Percentiles rank a stretch among this genome's conserved stretches.
Evolutionary conservation across 2,113 vertebrate species (phyloP).

Genomic region (Natator depressus): DNA sequence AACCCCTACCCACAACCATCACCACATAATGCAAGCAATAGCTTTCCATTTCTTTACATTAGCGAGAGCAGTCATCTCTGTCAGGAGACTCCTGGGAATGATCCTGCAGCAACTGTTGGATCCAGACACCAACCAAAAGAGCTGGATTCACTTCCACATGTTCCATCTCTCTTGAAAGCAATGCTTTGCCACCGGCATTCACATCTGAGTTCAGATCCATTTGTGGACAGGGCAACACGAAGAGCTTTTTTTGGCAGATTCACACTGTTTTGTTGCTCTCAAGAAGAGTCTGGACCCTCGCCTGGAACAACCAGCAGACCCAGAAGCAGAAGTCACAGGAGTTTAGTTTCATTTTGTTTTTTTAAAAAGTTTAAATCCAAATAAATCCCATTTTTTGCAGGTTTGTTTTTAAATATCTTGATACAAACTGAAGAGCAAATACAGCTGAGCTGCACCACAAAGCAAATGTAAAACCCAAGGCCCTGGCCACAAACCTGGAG

Average conservation of each 20-base stretch:
- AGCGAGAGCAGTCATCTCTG: conserved; percentile 33
- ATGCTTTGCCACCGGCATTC: conserved; percentile 63
- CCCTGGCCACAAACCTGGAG: conserved; percentile 49
- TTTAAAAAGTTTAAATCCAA: conserved; percentile 23
- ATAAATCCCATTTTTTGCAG: conserved; percentile 37
- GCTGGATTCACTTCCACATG: conserved; percentile 1
- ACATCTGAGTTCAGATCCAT: conserved; percentile 67
- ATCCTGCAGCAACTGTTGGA: conserved; percentile 45
- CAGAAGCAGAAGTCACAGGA: conserved; percentile 55
- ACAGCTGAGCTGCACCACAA: conserved; percentile 43
- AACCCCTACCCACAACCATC: conserved; percentile 8
- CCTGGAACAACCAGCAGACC: conserved; percentile 19
- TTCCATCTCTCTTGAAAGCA: conserved; percentile 28
- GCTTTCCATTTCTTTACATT: conserved; percentile 26
- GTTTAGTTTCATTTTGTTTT: conserved; percentile 4
- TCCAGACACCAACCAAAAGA: conserved; percentile 20
- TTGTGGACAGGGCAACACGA: conserved; percentile 49
- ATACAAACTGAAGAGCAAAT: conserved; percentile 55
- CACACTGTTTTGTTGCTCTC: conserved; percentile 57
- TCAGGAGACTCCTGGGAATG: conserved; percentile 36
- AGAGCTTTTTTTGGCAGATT: conserved; percentile 53
- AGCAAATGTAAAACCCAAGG: conserved; percentile 56
- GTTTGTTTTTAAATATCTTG: conserved; percentile 65
- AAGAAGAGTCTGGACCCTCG: conserved; percentile 38
- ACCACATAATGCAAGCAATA: conserved; percentile 48